Percentiles rank a stretch among this genome's conserved stretches.
Evolutionary conservation across 2,888 invertebrate species (phyloP).

Genomic region (Apotomis turbidana): DNA sequence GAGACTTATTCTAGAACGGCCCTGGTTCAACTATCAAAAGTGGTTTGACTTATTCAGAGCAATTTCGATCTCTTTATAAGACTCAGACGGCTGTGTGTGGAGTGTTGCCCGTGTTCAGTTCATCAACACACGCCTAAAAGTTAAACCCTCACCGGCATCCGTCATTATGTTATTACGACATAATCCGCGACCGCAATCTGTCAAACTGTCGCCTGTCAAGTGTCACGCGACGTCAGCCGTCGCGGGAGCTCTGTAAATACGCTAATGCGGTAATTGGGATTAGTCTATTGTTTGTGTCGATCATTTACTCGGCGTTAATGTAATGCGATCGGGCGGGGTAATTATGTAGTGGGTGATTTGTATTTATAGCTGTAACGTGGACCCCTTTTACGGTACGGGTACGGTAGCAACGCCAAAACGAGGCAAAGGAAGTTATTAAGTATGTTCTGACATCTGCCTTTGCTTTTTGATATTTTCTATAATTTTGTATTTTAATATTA

Average conservation of each 20-base stretch:
- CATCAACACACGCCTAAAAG: neutral
- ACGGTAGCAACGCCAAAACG: no score
- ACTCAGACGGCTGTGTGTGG: no score
- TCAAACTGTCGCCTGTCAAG: slow-evolving; percentile 38
- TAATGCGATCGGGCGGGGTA: neutral
- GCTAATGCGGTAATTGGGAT: slow-evolving; percentile 25
- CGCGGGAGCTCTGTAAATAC: slow-evolving; percentile 21
- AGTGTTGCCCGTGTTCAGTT: no score
- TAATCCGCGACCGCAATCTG: slow-evolving; percentile 39
- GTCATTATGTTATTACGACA: slow-evolving; percentile 29
- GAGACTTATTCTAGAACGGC: no score
- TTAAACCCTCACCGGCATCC: neutral
- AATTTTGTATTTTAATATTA: no score
- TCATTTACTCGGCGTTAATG: slow-evolving; percentile 11
- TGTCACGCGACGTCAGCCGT: slow-evolving; percentile 14
- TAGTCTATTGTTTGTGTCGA: slow-evolving; percentile 23
- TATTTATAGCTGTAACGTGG: neutral
- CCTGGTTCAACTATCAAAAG: no score
- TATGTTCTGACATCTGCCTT: no score
- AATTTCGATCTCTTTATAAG: no score
- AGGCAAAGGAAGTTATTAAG: no score
- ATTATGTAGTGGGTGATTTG: neutral
- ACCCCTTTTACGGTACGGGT: no score
- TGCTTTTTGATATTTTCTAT: no score
- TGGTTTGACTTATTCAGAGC: no score